phyloP scores from a whole-genome alignment of 2,888 invertebrate genomes.

The Cinara cedri region DNA sequence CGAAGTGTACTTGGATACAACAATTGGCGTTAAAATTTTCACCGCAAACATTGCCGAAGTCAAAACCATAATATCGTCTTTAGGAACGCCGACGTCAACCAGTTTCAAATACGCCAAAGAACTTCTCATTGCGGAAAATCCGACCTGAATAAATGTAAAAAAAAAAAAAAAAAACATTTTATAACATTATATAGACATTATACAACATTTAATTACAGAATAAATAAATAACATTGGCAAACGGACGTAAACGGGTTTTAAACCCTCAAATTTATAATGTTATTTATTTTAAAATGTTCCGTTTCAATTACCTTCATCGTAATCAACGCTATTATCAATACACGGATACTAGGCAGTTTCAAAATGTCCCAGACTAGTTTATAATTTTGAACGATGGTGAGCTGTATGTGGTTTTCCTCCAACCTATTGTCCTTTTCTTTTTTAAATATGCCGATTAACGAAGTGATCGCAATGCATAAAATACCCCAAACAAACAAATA shows the following conservation, averaged over 20 bases:
- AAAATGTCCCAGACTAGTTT: conserved; percentile 81
- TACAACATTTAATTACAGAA: background rate
- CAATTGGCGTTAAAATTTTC: conserved; percentile 87
- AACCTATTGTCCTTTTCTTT: conserved; percentile 68
- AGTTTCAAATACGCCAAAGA: conserved; percentile 93
- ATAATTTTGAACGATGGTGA: conserved; percentile 74
- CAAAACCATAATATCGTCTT: conserved; percentile 89
- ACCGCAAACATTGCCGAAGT: conserved; percentile 92
- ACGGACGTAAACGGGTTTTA: too few relatives aligned
- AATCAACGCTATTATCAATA: conserved; percentile 78
- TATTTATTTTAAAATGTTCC: background rate
- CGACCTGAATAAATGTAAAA: conserved; percentile 72
- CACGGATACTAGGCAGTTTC: conserved; percentile 79
- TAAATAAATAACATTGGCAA: background rate
- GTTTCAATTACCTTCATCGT: conserved; percentile 67
- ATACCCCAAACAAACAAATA: conserved; percentile 96
- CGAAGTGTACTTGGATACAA: conserved; percentile 81
- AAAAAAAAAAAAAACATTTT: conserved; percentile 23
- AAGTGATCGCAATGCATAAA: conserved; percentile 87
- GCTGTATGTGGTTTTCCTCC: conserved; percentile 72
- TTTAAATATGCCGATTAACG: conserved; percentile 65
- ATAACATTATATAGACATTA: background rate
- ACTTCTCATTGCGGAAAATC: conserved; percentile 93
- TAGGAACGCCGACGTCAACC: conserved; percentile 93
- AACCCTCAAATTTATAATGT: too few relatives aligned